These are phyloP conservation scores for Cebus imitator DNA, from an alignment of 2,113 vertebrate genomes.

Conservation along the genomic window DNA sequence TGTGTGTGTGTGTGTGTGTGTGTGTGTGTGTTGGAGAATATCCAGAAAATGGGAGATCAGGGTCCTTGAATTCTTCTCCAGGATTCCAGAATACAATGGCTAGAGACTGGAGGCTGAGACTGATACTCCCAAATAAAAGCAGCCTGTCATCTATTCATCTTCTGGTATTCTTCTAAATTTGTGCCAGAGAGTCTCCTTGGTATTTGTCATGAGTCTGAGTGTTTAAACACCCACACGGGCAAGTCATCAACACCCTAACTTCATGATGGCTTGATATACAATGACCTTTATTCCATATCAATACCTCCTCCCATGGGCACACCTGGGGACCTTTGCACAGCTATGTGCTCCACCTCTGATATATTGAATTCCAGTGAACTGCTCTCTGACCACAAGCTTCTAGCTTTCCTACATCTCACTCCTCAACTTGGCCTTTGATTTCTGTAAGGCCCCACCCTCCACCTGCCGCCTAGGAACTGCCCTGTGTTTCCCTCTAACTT, in stretches of 20 bases:
- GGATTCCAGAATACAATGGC: not conserved
- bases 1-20: too few species aligned
- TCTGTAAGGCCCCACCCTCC: not conserved
- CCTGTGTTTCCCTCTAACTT: not conserved
- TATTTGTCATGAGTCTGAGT: not conserved
- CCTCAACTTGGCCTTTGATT: constrained; percentile 14
- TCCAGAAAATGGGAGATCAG: not conserved
- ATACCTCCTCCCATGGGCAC: constrained; percentile 34
- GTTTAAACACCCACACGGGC: not conserved
- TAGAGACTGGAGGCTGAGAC: not conserved
- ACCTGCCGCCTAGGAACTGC: not conserved
- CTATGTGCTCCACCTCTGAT: constrained; percentile 16
- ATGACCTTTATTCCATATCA: constrained; percentile 34
- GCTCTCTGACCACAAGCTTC: constrained; percentile 11
- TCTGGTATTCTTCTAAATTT: not conserved
- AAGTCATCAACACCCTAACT: not conserved
- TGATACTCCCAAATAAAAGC: not conserved
- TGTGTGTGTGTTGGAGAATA: not conserved
- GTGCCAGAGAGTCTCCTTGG: not conserved
- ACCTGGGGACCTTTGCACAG: constrained; percentile 53
- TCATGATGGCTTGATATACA: not conserved
- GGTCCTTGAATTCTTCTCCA: not conserved
- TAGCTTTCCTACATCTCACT: not conserved
- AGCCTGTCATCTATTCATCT: not conserved
- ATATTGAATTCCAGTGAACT: not conserved